These are phyloP conservation scores for Apeira syringaria DNA, from an alignment of 2,888 invertebrate species.

Conservation along the genomic window DNA sequence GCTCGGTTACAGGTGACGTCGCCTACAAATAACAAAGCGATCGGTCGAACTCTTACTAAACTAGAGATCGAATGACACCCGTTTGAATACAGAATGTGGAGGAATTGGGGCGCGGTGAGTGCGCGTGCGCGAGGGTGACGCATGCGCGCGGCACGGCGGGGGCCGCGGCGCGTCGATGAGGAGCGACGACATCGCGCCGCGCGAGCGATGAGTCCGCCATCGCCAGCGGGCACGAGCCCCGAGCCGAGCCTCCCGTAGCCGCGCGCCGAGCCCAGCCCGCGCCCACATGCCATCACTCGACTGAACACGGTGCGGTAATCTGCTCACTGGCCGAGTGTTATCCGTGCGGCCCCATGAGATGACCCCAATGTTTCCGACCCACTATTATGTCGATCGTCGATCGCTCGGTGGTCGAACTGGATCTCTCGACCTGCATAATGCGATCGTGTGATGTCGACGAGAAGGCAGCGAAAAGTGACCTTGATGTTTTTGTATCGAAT, in stretches of 20 bases:
- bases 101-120: slow-evolving; percentile 21
- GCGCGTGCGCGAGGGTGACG: slow-evolving; percentile 27
- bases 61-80: slow-evolving; percentile 17
- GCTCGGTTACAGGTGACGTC: slow-evolving; percentile 9
- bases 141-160: slow-evolving; percentile 37
- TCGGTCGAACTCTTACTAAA: slow-evolving; percentile 23
- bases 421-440: not conserved
- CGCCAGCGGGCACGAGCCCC: slow-evolving; percentile 6
- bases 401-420: not conserved
- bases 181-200: slow-evolving; percentile 25
- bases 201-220: slow-evolving; percentile 30
- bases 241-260: slow-evolving; percentile 14
- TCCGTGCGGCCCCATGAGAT: too few species aligned
- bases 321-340: not conserved
- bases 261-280: slow-evolving; percentile 15
- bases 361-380: too few species aligned
- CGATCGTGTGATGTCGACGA: not conserved
- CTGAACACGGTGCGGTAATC: not conserved
- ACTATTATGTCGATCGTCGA: slow-evolving; percentile 10
- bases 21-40: slow-evolving; percentile 19
- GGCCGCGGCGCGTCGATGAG: slow-evolving; percentile 32
- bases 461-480: slow-evolving; percentile 1
- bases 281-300: not conserved
- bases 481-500: too few species aligned
- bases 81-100: slow-evolving; percentile 4